A percentile compares a stretch with the other conserved stretches of the same genome.
Evolutionary conservation across 2,888 invertebrate genomes (phyloP).

Genomic region (Metalampra italica): DNA sequence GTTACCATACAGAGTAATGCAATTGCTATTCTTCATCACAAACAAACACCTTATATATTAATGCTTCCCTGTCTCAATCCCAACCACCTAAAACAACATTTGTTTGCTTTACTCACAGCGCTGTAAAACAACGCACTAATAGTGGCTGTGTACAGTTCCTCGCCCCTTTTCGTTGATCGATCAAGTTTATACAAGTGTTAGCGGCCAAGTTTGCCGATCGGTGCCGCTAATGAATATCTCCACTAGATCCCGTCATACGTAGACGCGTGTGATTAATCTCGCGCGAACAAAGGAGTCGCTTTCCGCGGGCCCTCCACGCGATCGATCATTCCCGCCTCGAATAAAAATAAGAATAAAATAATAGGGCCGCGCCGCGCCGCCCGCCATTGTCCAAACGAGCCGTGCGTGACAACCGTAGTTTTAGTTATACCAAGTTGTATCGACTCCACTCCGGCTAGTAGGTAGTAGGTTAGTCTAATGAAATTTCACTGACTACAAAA

Average conservation of each 20-base stretch:
- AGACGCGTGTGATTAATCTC: constrained; percentile 68
- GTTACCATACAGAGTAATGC: too few species aligned
- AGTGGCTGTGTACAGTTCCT: constrained; percentile 1
- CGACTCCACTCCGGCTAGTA: background rate
- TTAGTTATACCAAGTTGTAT: background rate
- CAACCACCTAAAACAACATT: too few species aligned
- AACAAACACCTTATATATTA: too few species aligned
- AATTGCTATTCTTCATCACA: too few species aligned
- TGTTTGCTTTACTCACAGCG: too few species aligned
- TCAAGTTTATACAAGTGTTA: constrained; percentile 13
- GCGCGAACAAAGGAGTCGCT: constrained; percentile 67
- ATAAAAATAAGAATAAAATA: constrained; percentile 76
- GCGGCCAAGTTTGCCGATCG: constrained; percentile 32
- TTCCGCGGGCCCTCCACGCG: constrained; percentile 57
- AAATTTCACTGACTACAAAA: background rate
- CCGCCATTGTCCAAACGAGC: constrained; percentile 65
- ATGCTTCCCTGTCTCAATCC: too few species aligned
- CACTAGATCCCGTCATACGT: constrained; percentile 54
- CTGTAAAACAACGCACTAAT: too few species aligned
- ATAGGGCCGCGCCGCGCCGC: constrained; percentile 50
- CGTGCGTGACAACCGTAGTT: constrained; percentile 51
- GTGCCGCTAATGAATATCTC: constrained; percentile 63
- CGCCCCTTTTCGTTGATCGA: constrained; percentile 18
- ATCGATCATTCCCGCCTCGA: constrained; percentile 72
- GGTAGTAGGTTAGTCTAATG: background rate